These are phyloP conservation scores for Isaurus tuberculatus DNA, from an alignment of 92 coral and sea anemone genomes.

Conservation along the genomic window DNA sequence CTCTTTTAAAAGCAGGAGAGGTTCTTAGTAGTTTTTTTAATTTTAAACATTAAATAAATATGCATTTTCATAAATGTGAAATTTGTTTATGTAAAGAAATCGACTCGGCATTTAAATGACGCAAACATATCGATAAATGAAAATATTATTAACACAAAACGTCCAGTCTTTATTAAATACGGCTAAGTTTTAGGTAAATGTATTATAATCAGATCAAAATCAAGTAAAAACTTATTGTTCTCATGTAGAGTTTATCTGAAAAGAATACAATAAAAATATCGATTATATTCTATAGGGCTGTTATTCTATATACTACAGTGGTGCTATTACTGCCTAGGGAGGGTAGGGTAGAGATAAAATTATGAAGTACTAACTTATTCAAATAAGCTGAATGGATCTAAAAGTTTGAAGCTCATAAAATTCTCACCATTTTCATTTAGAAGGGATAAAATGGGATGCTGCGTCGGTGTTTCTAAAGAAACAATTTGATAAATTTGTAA, in stretches of 20 bases:
- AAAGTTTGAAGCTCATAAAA: too few relatives aligned
- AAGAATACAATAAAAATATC: slow-evolving; percentile 27
- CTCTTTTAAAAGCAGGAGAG: not conserved
- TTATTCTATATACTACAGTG: too few relatives aligned
- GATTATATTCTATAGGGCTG: not conserved
- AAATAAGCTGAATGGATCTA: too few relatives aligned
- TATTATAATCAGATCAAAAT: slow-evolving; percentile 10
- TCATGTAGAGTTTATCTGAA: slow-evolving; percentile 4
- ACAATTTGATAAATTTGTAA: too few relatives aligned
- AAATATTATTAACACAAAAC: not conserved
- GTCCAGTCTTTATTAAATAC: not conserved
- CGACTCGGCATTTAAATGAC: not conserved
- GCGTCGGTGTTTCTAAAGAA: too few relatives aligned
- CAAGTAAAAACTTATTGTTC: not conserved
- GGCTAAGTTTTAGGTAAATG: slow-evolving; percentile 2
- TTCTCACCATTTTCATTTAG: too few relatives aligned
- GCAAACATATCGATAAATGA: not conserved
- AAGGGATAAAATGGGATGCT: too few relatives aligned
- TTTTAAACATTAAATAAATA: not conserved
- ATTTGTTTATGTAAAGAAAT: not conserved
- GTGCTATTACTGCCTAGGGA: too few relatives aligned
- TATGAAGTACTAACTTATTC: too few relatives aligned
- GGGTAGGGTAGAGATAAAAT: too few relatives aligned
- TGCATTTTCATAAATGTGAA: not conserved
- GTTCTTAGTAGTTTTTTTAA: not conserved